A percentile compares a stretch with the other conserved stretches of the same genome.
Conservation (phyloP, 92 coral and sea anemone species). For the Umimayanthus kanabou region DNA sequence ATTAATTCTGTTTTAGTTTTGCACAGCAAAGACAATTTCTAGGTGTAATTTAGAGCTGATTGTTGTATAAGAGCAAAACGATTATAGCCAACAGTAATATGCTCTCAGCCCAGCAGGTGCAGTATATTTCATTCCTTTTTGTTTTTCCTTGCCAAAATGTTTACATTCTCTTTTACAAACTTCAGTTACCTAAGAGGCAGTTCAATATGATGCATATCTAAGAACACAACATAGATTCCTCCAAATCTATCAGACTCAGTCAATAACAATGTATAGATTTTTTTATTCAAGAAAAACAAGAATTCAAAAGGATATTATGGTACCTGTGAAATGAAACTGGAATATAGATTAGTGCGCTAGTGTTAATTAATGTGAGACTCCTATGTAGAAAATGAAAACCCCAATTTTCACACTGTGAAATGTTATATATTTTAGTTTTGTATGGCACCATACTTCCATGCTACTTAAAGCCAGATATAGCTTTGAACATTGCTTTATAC, state of each 20-base stretch:
- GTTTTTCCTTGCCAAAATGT: not conserved
- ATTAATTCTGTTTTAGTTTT: not conserved
- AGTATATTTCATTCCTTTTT: not conserved
- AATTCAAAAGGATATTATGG: not conserved
- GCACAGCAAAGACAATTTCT: not conserved
- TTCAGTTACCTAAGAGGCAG: not conserved
- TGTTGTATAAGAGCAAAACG: slow-evolving; percentile 17
- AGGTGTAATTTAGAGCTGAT: slow-evolving; percentile 1
- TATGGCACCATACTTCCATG: not conserved
- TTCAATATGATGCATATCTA: not conserved
- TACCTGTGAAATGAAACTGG: slow-evolving; percentile 3
- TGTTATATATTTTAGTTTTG: slow-evolving; percentile 5
- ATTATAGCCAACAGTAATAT: not conserved
- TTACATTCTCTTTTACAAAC: slow-evolving; percentile 1
- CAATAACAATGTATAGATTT: slow-evolving; percentile 4
- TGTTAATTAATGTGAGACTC: slow-evolving; percentile 23
- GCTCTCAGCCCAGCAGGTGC: slow-evolving; percentile 29
- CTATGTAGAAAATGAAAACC: not conserved
- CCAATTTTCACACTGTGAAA: slow-evolving; percentile 5
- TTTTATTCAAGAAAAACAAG: not conserved
- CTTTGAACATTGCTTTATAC: not conserved
- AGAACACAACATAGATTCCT: not conserved
- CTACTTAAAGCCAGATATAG: not conserved
- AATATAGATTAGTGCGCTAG: not conserved
- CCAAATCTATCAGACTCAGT: not conserved